phyloP scores from a whole-genome alignment of 92 coral and sea anemone species.

The Palythoa caribaeorum region DNA sequence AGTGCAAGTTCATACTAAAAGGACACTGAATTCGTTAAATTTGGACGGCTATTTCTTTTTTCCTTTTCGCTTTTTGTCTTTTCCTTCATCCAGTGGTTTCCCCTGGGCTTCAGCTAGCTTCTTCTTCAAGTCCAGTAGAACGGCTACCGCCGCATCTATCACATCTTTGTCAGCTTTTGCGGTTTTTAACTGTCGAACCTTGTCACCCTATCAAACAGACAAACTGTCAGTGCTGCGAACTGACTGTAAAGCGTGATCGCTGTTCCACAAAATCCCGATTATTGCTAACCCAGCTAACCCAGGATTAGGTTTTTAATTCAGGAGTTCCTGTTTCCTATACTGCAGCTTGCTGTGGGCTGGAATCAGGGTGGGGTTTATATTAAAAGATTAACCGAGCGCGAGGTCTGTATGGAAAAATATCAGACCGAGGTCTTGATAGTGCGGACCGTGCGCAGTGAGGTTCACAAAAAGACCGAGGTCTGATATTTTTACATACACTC shows the following conservation, averaged over 20 bases:
- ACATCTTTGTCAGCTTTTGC: constrained; percentile 88
- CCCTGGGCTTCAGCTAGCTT: constrained; percentile 82
- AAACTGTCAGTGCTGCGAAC: not conserved
- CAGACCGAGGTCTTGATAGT: no score
- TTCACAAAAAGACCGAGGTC: no score
- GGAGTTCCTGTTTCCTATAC: no score
- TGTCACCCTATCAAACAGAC: constrained; percentile 81
- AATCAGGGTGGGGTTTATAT: no score
- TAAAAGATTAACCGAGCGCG: no score
- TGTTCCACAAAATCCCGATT: no score
- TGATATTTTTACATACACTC: no score
- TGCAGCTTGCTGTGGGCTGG: no score
- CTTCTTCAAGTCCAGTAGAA: constrained; percentile 85
- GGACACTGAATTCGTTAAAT: not conserved
- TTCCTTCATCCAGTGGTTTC: constrained; percentile 64
- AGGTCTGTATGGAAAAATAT: no score
- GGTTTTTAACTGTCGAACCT: constrained; percentile 83
- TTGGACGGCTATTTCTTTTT: constrained; percentile 60
- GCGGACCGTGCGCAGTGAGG: no score
- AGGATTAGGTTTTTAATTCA: no score
- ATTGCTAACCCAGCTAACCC: no score
- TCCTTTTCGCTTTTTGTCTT: constrained; percentile 63
- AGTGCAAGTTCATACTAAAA: not conserved
- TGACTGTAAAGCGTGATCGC: not conserved
- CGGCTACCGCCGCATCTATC: constrained; percentile 84